Percentiles rank a stretch among this genome's conserved stretches.
These are phyloP conservation scores for Torymus texanus DNA, from an alignment of 2,888 invertebrate genomes.

Conservation along the genomic window DNA sequence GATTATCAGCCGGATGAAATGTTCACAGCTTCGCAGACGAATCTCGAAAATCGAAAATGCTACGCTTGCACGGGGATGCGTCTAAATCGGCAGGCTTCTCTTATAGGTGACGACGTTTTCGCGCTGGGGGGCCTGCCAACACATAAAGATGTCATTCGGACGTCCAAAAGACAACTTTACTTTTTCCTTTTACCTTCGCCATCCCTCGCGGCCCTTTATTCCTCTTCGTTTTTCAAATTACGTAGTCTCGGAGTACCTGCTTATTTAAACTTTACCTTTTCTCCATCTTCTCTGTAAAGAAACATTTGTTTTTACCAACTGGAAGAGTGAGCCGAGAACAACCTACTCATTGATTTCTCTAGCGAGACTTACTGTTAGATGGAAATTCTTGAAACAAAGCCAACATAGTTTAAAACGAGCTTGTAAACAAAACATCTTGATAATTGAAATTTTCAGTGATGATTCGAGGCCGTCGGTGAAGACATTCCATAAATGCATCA, in stretches of 20 bases:
- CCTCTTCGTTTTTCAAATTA: constrained; percentile 20
- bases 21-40: constrained; percentile 47
- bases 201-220: constrained; percentile 28
- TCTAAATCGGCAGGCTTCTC: constrained; percentile 69
- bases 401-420: too few relatives aligned
- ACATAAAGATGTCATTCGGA: constrained; percentile 70
- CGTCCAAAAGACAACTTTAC: constrained; percentile 62
- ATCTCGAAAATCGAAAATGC: constrained; percentile 40
- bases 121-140: constrained; percentile 65
- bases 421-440: too few relatives aligned
- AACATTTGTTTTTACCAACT: background rate
- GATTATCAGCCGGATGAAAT: constrained; percentile 49
- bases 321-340: too few relatives aligned
- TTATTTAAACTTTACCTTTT: background rate
- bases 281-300: background rate
- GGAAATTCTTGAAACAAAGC: too few relatives aligned
- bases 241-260: background rate
- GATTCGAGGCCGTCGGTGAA: too few relatives aligned
- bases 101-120: constrained; percentile 73
- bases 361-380: too few relatives aligned
- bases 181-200: constrained; percentile 57
- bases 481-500: too few relatives aligned
- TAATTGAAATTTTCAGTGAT: too few relatives aligned
- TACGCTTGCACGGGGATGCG: constrained; percentile 58
- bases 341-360: too few relatives aligned